Base-by-base conservation (phyloP, 2,113 vertebrate species). In the Blennius ocellaris region DNA sequence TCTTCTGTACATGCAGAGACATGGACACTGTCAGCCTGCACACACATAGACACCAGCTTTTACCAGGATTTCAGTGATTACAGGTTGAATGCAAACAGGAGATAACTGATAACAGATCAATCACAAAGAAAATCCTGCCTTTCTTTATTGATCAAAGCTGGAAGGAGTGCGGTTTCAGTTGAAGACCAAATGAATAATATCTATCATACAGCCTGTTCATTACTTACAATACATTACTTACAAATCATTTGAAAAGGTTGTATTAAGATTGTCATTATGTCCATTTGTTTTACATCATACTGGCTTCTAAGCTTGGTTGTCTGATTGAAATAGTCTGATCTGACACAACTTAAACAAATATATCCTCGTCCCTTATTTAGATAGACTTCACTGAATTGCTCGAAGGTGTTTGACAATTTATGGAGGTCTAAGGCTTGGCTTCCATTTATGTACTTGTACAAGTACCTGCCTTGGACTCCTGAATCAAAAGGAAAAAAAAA, bases 361-460 rank as follows among this genome's bases (percentile, higher is more conserved):
- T 61, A 57, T 66, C 43, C 50, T 8, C 36, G 3, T 7, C 7
- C 10, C 11, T 51, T 36, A 39, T 47, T 78, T 72, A 64, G 11
- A 59, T 57, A 60, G 11, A 75, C 68, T 64, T 48, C 64, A 60
- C n/a, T 54, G 43, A 49, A 78, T 80, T 61, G 55, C 79, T 83
- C 74, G 21, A 71, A 39, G 36, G 51, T 14, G 12, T 3, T 6
- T 67, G 7, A 68, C 39, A 55, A 73, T 69, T 47, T 54, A 84
- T 73, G 10, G 54, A 51, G 38, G 58, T 62, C 44, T 74, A 72
- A 76, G 15, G 38, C 15, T 56, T 17, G 14, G 12, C 16, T 43
- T 69, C 69, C 0, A 62, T 67, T 80, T 64, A 52, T 53, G 37
- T 58, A 15, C 50, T 53, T 57, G 5, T 52, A 43, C 43, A 50